These are phyloP conservation scores for Zapus hudsonius DNA, from an alignment of 2,113 vertebrate species.

Conservation along the genomic window DNA sequence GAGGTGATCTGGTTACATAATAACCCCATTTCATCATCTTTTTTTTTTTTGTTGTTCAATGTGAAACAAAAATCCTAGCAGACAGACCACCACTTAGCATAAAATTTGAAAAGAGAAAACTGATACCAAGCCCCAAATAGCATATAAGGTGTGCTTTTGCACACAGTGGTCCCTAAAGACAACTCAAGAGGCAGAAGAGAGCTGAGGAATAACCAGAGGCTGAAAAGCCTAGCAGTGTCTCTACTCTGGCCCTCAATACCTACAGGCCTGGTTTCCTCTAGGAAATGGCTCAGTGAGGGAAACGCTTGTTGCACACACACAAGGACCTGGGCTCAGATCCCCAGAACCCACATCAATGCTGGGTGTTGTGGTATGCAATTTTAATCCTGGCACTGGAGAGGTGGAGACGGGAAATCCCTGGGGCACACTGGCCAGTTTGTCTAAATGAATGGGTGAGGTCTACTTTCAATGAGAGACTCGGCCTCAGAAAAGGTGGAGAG, in stretches of 20 bases:
- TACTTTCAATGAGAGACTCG: too few species aligned
- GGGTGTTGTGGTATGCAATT: too few species aligned
- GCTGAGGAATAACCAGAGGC: neutral
- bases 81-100: slow-evolving; percentile 12
- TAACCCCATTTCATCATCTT: slow-evolving; percentile 29
- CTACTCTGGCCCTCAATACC: neutral
- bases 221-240: neutral
- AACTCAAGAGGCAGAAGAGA: neutral
- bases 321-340: too few species aligned
- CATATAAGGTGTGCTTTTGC: neutral
- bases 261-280: slow-evolving; percentile 5
- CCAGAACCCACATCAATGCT: too few species aligned
- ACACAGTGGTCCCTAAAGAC: neutral
- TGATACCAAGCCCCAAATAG: slow-evolving; percentile 39
- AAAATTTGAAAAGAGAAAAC: slow-evolving; percentile 64
- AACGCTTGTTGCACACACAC: too few species aligned
- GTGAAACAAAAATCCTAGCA: slow-evolving; percentile 21
- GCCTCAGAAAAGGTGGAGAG: too few species aligned
- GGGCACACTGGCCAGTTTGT: too few species aligned
- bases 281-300: neutral
- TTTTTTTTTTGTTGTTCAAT: slow-evolving; percentile 51
- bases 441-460: too few species aligned
- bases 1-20: slow-evolving; percentile 61
- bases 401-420: too few species aligned
- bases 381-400: too few species aligned